Percentiles rank a stretch among this genome's conserved stretches.
These are phyloP conservation scores for Enteromius radiatus DNA, from an alignment of 2,797 vertebrate genomes.

Conservation along the genomic window DNA sequence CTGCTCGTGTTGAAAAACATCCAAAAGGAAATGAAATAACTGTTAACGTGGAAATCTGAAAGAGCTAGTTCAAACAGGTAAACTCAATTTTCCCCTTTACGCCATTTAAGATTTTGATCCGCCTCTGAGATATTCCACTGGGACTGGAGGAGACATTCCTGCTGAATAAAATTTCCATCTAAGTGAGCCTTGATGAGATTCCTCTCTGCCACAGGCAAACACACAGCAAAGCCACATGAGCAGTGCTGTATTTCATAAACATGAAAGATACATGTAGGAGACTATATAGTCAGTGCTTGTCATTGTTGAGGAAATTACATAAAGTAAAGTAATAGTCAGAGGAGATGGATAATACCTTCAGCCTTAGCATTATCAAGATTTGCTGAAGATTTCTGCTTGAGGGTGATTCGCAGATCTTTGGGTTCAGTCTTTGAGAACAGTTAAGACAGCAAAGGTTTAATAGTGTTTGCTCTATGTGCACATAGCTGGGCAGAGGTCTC, in stretches of 20 bases:
- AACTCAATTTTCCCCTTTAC: constrained; percentile 79
- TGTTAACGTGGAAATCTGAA: constrained; percentile 87
- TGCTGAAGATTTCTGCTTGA: neutral
- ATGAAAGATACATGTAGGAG: constrained; percentile 36
- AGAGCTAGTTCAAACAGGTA: constrained; percentile 79
- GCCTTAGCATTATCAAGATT: neutral
- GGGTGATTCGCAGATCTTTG: neutral
- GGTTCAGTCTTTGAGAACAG: neutral
- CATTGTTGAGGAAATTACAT: constrained; percentile 21
- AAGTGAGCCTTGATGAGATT: constrained; percentile 59
- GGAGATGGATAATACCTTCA: constrained; percentile 6
- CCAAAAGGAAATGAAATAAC: constrained; percentile 89
- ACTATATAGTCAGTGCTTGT: constrained; percentile 38
- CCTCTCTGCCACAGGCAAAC: constrained; percentile 53
- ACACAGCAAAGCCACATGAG: constrained; percentile 57
- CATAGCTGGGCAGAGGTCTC: constrained; percentile 58
- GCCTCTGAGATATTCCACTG: constrained; percentile 53
- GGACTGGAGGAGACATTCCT: constrained; percentile 55
- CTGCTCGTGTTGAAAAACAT: constrained; percentile 86
- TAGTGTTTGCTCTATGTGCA: constrained; percentile 53
- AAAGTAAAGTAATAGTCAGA: neutral
- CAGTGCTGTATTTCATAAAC: constrained; percentile 38
- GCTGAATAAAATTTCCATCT: constrained; percentile 65
- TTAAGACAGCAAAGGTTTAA: constrained; percentile 21
- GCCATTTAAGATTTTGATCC: constrained; percentile 66